phyloP scores from a whole-genome alignment of 2,888 invertebrate species.

The Spodoptera littoralis region DNA sequence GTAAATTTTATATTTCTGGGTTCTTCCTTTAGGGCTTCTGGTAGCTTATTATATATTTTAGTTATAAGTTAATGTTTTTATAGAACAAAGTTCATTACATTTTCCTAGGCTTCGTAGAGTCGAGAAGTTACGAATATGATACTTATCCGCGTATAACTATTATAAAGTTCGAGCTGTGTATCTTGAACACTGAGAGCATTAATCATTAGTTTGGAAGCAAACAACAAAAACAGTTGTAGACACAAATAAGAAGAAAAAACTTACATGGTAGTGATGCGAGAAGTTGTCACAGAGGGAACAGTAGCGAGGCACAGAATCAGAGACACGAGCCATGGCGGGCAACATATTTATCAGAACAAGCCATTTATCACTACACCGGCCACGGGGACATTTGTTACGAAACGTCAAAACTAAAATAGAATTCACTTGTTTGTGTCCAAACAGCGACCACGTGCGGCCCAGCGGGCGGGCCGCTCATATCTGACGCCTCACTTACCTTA shows the following conservation, averaged over 20 bases:
- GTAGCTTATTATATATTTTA: too few species aligned
- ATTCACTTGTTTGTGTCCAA: slow-evolving; percentile 68
- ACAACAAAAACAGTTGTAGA: slow-evolving; percentile 26
- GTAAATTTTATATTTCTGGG: too few species aligned
- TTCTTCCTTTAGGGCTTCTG: too few species aligned
- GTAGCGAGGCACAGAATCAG: slow-evolving; percentile 38
- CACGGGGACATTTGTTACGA: slow-evolving; percentile 67
- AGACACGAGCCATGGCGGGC: slow-evolving; percentile 48
- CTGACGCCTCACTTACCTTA: slow-evolving; percentile 65
- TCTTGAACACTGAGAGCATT: not conserved
- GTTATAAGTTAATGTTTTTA: too few species aligned
- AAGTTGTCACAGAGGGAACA: slow-evolving; percentile 40
- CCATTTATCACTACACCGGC: slow-evolving; percentile 67
- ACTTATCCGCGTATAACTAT: too few species aligned
- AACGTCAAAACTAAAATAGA: slow-evolving; percentile 68
- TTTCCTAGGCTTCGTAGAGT: too few species aligned
- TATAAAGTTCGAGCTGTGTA: not conserved
- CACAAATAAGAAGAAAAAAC: slow-evolving; percentile 39
- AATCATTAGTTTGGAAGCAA: slow-evolving; percentile 15
- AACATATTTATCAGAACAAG: slow-evolving; percentile 55
- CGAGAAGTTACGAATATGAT: too few species aligned
- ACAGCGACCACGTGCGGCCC: slow-evolving; percentile 69
- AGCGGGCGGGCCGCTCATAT: slow-evolving; percentile 72
- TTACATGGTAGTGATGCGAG: slow-evolving; percentile 40
- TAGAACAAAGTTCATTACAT: too few species aligned